Evolutionary conservation across 1,140 invertebrate genomes (phyloP).

Genomic region (Tetramorium simillimum): DNA sequence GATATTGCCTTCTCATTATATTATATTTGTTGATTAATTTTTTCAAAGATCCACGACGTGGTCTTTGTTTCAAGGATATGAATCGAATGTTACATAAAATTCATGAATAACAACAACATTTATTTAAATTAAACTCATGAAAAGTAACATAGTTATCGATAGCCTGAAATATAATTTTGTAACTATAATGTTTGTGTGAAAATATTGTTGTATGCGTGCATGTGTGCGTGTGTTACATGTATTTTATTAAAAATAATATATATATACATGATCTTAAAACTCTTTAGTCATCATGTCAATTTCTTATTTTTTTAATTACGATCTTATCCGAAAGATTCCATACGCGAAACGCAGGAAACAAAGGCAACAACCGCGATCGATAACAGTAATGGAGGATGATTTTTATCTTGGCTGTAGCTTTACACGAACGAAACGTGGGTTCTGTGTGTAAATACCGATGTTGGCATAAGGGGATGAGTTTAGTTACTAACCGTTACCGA

Average conservation of each 20-base stretch:
- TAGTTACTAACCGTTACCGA: constrained; percentile 18
- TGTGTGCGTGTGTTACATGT: not conserved
- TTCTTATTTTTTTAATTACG: no score
- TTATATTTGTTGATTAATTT: not conserved
- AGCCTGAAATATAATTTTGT: no score
- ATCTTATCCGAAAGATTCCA: no score
- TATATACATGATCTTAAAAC: not conserved
- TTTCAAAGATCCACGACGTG: not conserved
- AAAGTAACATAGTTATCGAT: no score
- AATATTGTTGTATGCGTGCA: no score
- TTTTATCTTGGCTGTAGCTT: not conserved
- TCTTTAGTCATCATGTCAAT: not conserved
- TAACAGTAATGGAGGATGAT: not conserved
- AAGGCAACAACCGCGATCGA: not conserved
- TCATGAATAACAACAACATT: no score
- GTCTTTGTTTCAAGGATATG: not conserved
- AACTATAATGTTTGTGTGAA: no score
- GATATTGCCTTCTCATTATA: constrained; percentile 34
- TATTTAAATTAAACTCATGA: no score
- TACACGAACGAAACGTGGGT: constrained; percentile 28
- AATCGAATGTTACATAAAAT: not conserved
- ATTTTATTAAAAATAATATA: not conserved
- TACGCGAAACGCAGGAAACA: no score
- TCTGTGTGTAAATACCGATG: constrained; percentile 27
- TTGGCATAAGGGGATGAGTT: constrained; percentile 54